Evolutionary conservation across 2,888 invertebrate genomes (phyloP).

Genomic region (Nemotelus pantherinus): DNA sequence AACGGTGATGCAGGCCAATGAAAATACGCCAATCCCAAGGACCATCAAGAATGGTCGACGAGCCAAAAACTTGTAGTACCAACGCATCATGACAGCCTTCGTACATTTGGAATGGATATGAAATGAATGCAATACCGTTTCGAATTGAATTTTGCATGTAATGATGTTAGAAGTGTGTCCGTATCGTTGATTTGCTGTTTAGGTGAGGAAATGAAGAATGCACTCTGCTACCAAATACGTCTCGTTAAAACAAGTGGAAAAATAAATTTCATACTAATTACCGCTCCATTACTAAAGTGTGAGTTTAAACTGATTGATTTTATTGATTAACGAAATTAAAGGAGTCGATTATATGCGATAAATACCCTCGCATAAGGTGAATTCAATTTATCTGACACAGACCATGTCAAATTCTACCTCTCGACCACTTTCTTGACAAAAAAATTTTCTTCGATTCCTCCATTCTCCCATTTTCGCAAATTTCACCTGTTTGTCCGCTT

Average conservation of each 20-base stretch:
- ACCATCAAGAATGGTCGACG: conserved; percentile 75
- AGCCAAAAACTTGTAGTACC: conserved; percentile 75
- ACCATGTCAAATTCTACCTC: not conserved
- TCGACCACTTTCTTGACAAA: too few relatives aligned
- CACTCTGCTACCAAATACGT: too few relatives aligned
- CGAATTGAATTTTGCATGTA: conserved; percentile 10
- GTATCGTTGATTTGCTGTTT: too few relatives aligned
- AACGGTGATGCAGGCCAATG: conserved; percentile 73
- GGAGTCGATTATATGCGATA: not conserved
- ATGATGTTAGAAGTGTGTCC: too few relatives aligned
- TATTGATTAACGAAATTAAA: not conserved
- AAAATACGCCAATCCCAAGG: conserved; percentile 70
- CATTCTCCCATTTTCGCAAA: too few relatives aligned
- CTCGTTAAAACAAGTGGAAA: too few relatives aligned
- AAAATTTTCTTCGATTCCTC: too few relatives aligned
- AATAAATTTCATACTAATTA: too few relatives aligned
- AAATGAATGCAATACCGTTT: conserved; percentile 8
- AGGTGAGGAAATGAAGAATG: too few relatives aligned
- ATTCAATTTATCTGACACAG: conserved; percentile 30
- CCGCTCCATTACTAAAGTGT: too few relatives aligned
- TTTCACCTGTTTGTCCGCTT: too few relatives aligned
- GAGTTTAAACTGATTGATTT: not conserved
- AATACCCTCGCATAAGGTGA: conserved; percentile 19
- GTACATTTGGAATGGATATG: conserved; percentile 34
- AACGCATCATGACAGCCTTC: conserved; percentile 59